Evolutionary conservation across 1,140 invertebrate genomes (phyloP), one percentile per base, ranked within the genome.

Genomic region (Bombus turneri): DNA sequence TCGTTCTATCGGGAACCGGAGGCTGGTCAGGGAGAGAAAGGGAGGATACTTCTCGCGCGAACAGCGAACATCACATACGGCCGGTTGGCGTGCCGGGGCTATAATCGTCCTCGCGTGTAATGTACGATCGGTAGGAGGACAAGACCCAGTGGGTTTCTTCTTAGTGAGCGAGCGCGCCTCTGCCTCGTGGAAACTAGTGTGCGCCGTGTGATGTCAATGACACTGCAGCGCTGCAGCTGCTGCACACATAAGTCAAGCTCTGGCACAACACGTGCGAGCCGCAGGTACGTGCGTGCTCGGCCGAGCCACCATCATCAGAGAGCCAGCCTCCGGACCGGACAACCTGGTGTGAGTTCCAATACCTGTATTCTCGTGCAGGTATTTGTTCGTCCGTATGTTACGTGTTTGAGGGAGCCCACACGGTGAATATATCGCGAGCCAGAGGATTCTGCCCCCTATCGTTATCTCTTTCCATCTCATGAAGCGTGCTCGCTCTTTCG

Each of bases 21-120:
- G 64, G 82, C 39, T 57, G 76, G 10, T 18, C n/a, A 64, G 81
- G 31, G 41, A 75, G 72, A 81, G 77, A 62, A 82, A 43, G 71
- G 81, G 83, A 81, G 84, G 76, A 88, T 88, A 77, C 76, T 69
- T 79, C 87, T 88, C 83, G 84, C 88, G 88, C 90, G 83, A 88
- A 90, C 83, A 90, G 84, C 78, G 64, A 90, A 88, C 86, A 88
- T 91, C 90, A 88, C 78, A 87, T 83, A 86, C 77, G 43, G 90
- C 85, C 85, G 90, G 89, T 90, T 90, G 83, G 81, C 91, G 84
- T 89, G 89, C 90, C 84, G 84, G 88, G 83, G 90, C 90, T 93
- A 92, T 94, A 94, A 94, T 93, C 91, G 92, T 92, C 91, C 87
- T 93, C 91, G 93, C 89, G 92, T 93, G 92, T 92, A 92, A 94